Percentiles rank a stretch among this genome's conserved stretches.
phyloP scores from a whole-genome alignment of 2,113 vertebrate genomes.

The Petaurus breviceps region DNA sequence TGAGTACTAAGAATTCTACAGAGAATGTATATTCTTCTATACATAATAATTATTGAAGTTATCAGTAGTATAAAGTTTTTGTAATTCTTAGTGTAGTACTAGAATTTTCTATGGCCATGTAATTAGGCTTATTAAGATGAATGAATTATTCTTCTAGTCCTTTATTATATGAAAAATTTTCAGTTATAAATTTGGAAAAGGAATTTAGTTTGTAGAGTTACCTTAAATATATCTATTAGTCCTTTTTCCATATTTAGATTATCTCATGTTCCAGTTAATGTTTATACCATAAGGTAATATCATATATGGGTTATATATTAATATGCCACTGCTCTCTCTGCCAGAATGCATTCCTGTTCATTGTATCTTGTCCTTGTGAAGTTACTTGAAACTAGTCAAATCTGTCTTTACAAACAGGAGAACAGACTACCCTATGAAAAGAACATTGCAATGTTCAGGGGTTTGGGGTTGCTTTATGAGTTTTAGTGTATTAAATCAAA shows the following conservation, averaged over 20 bases:
- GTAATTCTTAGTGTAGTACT: slow-evolving; percentile 31
- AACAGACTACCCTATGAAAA: not conserved
- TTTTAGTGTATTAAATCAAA: not conserved
- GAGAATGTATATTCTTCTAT: slow-evolving; percentile 12
- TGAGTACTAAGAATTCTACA: slow-evolving; percentile 47
- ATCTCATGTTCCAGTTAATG: slow-evolving; percentile 7
- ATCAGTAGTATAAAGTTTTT: slow-evolving; percentile 29
- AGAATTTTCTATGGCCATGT: slow-evolving; percentile 13
- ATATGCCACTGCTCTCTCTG: not conserved
- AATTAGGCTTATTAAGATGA: slow-evolving; percentile 33
- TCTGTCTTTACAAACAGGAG: not conserved
- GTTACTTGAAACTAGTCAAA: not conserved
- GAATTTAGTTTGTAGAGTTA: slow-evolving; percentile 25
- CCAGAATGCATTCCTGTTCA: not conserved
- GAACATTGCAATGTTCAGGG: not conserved
- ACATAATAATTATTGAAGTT: slow-evolving; percentile 29
- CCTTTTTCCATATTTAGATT: slow-evolving; percentile 37
- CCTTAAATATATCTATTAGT: slow-evolving; percentile 25
- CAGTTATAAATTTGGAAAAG: slow-evolving; percentile 30
- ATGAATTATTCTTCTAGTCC: slow-evolving; percentile 40
- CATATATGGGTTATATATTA: not conserved
- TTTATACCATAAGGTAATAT: slow-evolving; percentile 36
- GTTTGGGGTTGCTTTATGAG: not conserved
- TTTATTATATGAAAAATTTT: not conserved
- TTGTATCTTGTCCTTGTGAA: not conserved